Base-by-base conservation (phyloP, 2,113 vertebrate genomes). In the Fregata magnificens region DNA sequence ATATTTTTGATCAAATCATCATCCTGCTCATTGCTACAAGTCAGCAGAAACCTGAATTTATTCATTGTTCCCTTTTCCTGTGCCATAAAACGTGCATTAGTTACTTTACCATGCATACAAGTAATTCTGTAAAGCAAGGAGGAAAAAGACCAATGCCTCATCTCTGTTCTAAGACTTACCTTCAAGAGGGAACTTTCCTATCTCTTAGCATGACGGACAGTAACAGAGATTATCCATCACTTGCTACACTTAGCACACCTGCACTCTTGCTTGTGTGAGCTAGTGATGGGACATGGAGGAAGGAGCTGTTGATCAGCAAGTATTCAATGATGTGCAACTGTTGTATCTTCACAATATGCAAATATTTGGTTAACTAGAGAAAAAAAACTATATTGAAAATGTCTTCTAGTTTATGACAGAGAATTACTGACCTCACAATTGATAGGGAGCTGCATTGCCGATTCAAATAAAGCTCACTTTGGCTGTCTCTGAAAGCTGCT, bases 191-290 rank as follows among this genome's bases (percentile, higher is more conserved):
- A 91, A 53, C 34, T 62, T 21, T 16, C 49, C 45, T 81, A 18
- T 66, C 52, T 50, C 3, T 3, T 34, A 22, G 18, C 25, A 4
- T 6, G 22, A 67, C 8, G 26, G n/a, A 34, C 5, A 1, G 0
- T 32, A 87, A 36, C 13, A 38, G 44, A 25, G 86, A 70, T 67
- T 20, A 45, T 34, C 50, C 47, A 24, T 66, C 28, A 20, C 29
- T 24, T 21, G 26, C 62, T 47, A 24, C 34, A 12, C 18, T 24
- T 32, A 4, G 36, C 13, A 36, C 12, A 2, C 26, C 25, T 26
- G 20, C 29, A 15, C 29, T 74, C 22, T 14, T 50, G 17, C n/a
- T 53, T 53, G 49, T 28, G 3, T 11, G 40, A 85, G 15, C 69
- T 40, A 44, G 45, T 2, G 13, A 44, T 12, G 38, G 38, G 29